Evolutionary conservation across 2,113 vertebrate species (phyloP).

Genomic region (Synchiropus splendidus): DNA sequence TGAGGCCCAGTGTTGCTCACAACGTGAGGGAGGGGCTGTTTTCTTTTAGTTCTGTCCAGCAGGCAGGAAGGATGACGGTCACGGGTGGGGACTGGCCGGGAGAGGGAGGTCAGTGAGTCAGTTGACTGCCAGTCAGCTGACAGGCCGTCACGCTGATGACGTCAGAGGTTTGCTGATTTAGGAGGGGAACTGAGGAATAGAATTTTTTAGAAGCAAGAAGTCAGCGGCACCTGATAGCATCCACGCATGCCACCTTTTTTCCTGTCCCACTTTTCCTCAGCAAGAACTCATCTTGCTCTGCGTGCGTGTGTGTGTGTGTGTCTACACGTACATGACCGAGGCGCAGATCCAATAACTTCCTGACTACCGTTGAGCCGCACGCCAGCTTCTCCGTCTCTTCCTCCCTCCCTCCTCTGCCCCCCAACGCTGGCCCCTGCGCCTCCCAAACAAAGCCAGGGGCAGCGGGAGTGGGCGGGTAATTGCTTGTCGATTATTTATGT

Average conservation of each 20-base stretch:
- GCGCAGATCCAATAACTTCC: slow-evolving; percentile 47
- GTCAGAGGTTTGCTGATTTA: no score
- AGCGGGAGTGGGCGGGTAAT: slow-evolving; percentile 75
- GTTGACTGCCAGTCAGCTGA: no score
- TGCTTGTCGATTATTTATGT: slow-evolving; percentile 77
- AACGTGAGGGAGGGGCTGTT: no score
- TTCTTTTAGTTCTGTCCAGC: no score
- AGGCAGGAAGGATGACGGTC: no score
- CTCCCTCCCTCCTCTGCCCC: slow-evolving; percentile 35
- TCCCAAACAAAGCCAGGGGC: slow-evolving; percentile 72
- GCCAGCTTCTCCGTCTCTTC: slow-evolving; percentile 42
- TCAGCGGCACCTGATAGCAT: no score
- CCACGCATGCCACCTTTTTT: no score
- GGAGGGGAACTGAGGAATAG: slow-evolving; percentile 9
- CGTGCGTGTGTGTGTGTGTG: slow-evolving; percentile 10
- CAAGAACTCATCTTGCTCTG: slow-evolving; percentile 44
- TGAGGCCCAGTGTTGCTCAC: no score
- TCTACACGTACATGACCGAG: slow-evolving; percentile 40
- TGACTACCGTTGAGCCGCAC: slow-evolving; percentile 46
- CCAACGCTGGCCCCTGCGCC: slow-evolving; percentile 58
- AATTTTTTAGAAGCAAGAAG: no score
- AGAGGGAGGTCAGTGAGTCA: no score
- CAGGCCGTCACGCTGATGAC: no score
- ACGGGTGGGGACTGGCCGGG: no score
- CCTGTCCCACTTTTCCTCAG: slow-evolving; percentile 11